Conservation (phyloP, 1,140 invertebrate genomes). For the Sycophaga agraensis region DNA sequence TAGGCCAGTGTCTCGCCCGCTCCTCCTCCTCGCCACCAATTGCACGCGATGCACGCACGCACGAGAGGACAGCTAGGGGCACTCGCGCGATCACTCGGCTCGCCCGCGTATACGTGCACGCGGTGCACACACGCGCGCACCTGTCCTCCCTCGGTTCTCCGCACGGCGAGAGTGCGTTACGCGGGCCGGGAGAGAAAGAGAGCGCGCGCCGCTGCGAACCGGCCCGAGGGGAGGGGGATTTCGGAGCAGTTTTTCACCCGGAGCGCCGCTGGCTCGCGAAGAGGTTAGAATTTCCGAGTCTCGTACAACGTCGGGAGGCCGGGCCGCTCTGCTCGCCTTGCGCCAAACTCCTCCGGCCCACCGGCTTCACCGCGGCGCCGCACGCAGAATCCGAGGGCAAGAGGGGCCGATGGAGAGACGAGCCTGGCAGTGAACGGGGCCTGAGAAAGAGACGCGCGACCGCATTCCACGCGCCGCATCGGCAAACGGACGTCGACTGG, state of each 20-base stretch:
- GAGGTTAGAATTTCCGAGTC: slow-evolving; percentile 3
- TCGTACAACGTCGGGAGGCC: no score
- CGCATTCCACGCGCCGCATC: slow-evolving; percentile 42
- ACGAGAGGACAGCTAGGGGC: no score
- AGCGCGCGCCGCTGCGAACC: no score
- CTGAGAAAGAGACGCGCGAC: slow-evolving; percentile 31
- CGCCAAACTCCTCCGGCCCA: no score
- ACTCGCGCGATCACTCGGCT: no score
- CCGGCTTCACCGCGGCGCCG: no score
- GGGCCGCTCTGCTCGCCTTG: no score
- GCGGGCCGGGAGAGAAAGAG: background rate
- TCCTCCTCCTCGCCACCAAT: no score
- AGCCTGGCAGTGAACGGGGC: background rate
- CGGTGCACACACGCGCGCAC: background rate
- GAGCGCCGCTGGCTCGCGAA: background rate
- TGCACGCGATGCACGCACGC: background rate
- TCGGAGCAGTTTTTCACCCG: background rate
- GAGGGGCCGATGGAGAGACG: background rate
- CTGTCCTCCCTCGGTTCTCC: no score
- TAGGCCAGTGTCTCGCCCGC: no score
- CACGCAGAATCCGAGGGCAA: background rate
- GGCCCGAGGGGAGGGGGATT: background rate
- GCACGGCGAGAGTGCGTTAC: background rate
- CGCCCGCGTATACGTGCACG: background rate
- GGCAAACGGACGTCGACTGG: slow-evolving; percentile 38